Evolutionary conservation across 2,113 vertebrate species (phyloP).

Genomic region (Anas platyrhynchos): DNA sequence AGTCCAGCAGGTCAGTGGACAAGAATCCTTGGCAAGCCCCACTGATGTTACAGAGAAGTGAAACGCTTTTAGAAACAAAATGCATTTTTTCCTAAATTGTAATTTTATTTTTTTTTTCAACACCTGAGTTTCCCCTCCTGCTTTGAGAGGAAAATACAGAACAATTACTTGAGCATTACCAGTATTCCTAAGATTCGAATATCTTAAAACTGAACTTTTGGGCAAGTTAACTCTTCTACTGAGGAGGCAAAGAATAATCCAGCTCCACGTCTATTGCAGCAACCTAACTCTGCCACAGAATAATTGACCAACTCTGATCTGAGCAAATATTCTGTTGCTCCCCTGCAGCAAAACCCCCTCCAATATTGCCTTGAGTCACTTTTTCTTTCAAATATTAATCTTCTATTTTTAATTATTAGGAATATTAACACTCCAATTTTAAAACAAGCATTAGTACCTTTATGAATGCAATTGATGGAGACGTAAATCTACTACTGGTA

Average conservation of each 20-base stretch:
- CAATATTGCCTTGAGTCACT: background rate
- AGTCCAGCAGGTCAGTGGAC: background rate
- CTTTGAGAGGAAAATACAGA: background rate
- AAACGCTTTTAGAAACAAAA: background rate
- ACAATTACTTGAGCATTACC: background rate
- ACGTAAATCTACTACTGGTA: background rate
- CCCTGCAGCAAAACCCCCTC: background rate
- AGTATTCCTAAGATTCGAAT: background rate
- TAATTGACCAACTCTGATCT: background rate
- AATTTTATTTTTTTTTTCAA: background rate
- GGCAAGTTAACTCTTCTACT: background rate
- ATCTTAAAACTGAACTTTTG: background rate
- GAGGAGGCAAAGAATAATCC: background rate
- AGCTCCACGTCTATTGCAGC: background rate
- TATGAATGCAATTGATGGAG: background rate
- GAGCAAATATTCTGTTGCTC: background rate
- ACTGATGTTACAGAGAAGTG: background rate
- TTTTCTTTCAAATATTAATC: background rate
- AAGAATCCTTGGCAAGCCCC: background rate
- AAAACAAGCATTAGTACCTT: background rate
- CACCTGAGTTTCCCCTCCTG: background rate
- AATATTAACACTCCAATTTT: background rate
- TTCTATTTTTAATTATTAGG: constrained; percentile 1
- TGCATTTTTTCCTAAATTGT: background rate
- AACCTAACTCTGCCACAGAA: background rate